These are phyloP conservation scores for Echinarachnius parma DNA, from an alignment of 53 echinoderm and acorn worm genomes.

Conservation along the genomic window DNA sequence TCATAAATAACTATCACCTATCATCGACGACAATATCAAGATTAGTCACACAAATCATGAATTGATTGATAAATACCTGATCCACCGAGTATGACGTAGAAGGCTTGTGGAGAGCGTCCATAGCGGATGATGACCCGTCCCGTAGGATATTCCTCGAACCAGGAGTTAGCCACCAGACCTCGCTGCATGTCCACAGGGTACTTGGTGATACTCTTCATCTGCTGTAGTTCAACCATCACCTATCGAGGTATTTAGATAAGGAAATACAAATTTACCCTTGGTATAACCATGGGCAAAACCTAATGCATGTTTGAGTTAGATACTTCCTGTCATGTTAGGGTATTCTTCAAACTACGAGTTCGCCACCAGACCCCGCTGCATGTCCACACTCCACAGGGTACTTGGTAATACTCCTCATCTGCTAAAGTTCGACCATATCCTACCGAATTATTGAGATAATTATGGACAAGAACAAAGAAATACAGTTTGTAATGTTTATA, in stretches of 20 bases:
- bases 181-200: conserved; percentile 91
- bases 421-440: conserved; percentile 93
- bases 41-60: too few relatives aligned
- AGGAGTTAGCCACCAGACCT: conserved; percentile 54
- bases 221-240: conserved; percentile 95
- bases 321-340: too few relatives aligned
- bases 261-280: too few relatives aligned
- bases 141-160: conserved; percentile 71
- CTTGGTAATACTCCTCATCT: conserved; percentile 71
- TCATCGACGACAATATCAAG: too few relatives aligned
- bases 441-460: too few relatives aligned
- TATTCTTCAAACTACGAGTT: conserved; percentile 71
- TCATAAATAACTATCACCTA: too few relatives aligned
- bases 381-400: conserved; percentile 85
- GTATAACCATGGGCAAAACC: too few relatives aligned
- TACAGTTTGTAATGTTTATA: too few relatives aligned
- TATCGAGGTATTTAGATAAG: too few relatives aligned
- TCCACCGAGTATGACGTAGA: conserved; percentile 87
- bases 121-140: conserved; percentile 82
- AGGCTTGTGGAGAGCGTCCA: conserved; percentile 76
- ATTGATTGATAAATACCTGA: too few relatives aligned
- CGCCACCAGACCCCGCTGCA: conserved; percentile 73
- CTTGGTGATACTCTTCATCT: conserved; percentile 72
- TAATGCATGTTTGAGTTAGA: too few relatives aligned
- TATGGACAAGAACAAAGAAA: too few relatives aligned